Base-by-base conservation (phyloP, 2,113 vertebrate genomes). In the Antennarius striatus region DNA sequence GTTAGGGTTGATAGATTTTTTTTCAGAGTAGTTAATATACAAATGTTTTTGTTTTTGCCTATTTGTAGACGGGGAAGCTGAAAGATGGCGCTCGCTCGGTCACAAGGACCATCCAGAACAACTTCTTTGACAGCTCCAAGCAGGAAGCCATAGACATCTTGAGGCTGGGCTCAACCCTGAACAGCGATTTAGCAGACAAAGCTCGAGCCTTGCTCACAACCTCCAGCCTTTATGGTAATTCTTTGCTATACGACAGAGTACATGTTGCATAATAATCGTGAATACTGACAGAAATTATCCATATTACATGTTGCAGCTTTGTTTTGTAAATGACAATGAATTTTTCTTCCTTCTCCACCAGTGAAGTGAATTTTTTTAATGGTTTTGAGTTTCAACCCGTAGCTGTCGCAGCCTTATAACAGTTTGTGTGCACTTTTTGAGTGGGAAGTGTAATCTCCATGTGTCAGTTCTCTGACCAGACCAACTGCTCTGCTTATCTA, bases 71-170 rank as follows among this genome's bases (percentile, higher is more conserved):
- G 79, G 96, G 96, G 67, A 99, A 99, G 97, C 92, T 99, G 71
- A 99, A 99, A 92, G 98, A 99, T 56, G 98, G 98, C 63, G 98
- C 98, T 51, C 96, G 98, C 54, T 99, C 98, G 32, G 98, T 99
- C 79, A 98, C 96, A 16, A 94, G 98, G 90, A 99, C 98, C 63
- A 99, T 99, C 90, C 98, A 99, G 90, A 99, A 98, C 93, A 99
- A 99, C 91, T 99, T 99, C 93, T 99, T 99, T 81, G 98, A 99
- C 94, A 98, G 93, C 80, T 99, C 98, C 49, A 99, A 99, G 90
- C 98, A 99, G 90, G 98, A 99, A 86, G 98, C 98, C 56, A 99
- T 99, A 73, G 98, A 99, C 85, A 93, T 99, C 82, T 91, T 99
- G 79, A 92, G 98, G 12, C 93, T 99, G 91, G 98, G 98, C 84